Evolutionary conservation across 2,797 vertebrate species (phyloP).

Genomic region (Limosa lapponica): DNA sequence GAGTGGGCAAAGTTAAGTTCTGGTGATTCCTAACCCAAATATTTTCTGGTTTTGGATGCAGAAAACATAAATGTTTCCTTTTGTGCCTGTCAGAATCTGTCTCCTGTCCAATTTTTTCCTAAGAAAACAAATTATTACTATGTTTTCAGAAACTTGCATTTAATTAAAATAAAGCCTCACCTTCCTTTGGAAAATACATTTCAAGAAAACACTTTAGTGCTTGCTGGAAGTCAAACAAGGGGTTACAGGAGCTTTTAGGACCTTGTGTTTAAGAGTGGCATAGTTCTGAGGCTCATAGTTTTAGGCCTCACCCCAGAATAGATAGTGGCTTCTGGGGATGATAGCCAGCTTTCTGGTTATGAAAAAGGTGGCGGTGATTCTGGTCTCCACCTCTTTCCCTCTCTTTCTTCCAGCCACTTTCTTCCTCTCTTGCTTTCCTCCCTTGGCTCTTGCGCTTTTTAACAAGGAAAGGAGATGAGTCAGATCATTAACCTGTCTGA

Average conservation of each 20-base stretch:
- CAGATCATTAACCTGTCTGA: neutral
- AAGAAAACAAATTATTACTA: neutral
- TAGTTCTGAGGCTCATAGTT: neutral
- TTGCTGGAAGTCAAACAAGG: neutral
- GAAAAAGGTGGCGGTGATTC: neutral
- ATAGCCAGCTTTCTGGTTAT: neutral
- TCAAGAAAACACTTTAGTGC: neutral
- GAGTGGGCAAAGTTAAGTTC: neutral
- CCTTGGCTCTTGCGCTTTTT: fast-evolving
- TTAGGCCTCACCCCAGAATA: neutral
- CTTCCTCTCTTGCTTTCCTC: neutral
- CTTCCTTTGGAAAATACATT: neutral
- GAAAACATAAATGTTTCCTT: neutral
- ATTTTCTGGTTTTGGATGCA: neutral
- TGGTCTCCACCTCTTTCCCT: neutral
- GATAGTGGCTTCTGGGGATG: neutral
- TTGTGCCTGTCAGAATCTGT: neutral
- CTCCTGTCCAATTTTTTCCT: neutral
- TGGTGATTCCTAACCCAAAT: neutral
- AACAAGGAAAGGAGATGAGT: neutral
- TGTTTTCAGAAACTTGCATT: neutral
- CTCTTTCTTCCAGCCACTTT: neutral
- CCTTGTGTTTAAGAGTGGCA: neutral
- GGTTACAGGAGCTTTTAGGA: neutral
- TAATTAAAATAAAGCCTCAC: neutral